Evolutionary conservation across 2,888 invertebrate species (phyloP).

Genomic region (Suillia variegata): DNA sequence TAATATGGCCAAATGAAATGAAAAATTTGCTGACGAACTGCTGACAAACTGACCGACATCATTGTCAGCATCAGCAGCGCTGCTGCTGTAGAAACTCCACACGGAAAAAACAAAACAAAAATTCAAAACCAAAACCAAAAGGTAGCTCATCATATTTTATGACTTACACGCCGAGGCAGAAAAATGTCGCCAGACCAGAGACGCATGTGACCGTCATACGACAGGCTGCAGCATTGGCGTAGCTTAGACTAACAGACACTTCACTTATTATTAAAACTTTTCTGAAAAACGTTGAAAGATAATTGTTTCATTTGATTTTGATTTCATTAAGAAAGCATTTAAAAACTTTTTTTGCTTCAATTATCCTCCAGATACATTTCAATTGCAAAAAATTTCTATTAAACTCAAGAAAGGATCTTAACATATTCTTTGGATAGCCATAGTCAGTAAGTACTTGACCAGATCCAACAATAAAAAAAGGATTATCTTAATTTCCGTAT

Average conservation of each 20-base stretch:
- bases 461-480: too few species aligned
- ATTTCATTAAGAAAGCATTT: too few species aligned
- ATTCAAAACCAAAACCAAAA: constrained; percentile 15
- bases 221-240: constrained; percentile 7
- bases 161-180: constrained; percentile 19
- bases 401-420: too few species aligned
- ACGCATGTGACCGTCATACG: not conserved
- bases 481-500: too few species aligned
- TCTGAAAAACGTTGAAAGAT: too few species aligned
- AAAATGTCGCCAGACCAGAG: constrained; percentile 14
- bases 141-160: constrained; percentile 31
- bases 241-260: constrained; percentile 6
- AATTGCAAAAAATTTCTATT: too few species aligned
- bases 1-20: constrained; percentile 33
- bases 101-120: constrained; percentile 14
- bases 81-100: constrained; percentile 11
- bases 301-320: too few species aligned
- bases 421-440: too few species aligned
- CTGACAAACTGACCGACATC: not conserved
- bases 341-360: too few species aligned
- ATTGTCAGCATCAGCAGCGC: not conserved
- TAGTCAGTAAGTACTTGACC: too few species aligned
- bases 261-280: too few species aligned
- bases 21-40: constrained; percentile 28
- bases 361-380: too few species aligned